Conservation (phyloP, 2,888 invertebrate species). For the Auanema freiburgensis region DNA sequence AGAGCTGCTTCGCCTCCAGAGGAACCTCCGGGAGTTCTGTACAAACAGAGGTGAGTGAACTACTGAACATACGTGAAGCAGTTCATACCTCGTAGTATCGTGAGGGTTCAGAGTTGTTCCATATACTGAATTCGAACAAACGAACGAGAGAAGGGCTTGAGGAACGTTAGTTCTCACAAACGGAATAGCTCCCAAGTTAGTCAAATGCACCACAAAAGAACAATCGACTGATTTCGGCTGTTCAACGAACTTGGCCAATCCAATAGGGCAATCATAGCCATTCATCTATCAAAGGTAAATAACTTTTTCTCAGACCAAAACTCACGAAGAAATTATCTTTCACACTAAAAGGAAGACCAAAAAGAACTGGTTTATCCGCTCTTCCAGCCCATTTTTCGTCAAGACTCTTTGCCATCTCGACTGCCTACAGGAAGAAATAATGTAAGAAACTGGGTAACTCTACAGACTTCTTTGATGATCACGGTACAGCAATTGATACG, state of each 20-base stretch:
- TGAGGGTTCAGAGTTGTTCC: slow-evolving; percentile 67
- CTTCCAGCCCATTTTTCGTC: slow-evolving; percentile 35
- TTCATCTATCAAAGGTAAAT: slow-evolving; percentile 28
- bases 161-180: slow-evolving; percentile 67
- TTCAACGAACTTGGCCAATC: slow-evolving; percentile 63
- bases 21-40: slow-evolving; percentile 66
- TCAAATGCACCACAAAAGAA: slow-evolving; percentile 52
- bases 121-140: slow-evolving; percentile 66
- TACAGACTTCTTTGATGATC: slow-evolving; percentile 35
- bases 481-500: slow-evolving; percentile 56
- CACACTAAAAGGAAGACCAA: slow-evolving; percentile 63
- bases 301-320: not conserved
- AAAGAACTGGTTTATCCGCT: slow-evolving; percentile 52
- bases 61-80: not conserved
- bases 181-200: slow-evolving; percentile 67
- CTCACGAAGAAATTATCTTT: slow-evolving; percentile 56
- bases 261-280: slow-evolving; percentile 64
- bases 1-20: slow-evolving; percentile 68
- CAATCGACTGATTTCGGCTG: slow-evolving; percentile 54
- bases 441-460: slow-evolving; percentile 1
- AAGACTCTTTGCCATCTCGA: slow-evolving; percentile 42
- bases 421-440: slow-evolving; percentile 28
- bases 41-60: slow-evolving; percentile 1
- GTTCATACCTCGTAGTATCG: slow-evolving; percentile 47
- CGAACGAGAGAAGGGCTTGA: slow-evolving; percentile 50